Evolutionary conservation across 2,797 vertebrate species (phyloP).

Genomic region (Chelon auratus): DNA sequence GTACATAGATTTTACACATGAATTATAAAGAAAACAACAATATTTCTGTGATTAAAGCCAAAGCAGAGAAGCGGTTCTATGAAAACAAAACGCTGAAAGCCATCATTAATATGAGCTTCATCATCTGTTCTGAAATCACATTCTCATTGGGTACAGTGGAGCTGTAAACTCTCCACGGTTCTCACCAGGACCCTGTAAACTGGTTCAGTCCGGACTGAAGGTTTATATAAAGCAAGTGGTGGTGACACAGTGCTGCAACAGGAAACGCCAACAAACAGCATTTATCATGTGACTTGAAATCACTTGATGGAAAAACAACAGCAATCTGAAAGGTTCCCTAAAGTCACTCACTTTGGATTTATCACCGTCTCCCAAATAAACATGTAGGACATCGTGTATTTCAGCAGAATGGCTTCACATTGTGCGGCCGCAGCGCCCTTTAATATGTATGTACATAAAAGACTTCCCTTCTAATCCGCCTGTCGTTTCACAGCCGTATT

Average conservation of each 20-base stretch:
- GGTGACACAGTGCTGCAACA: neutral
- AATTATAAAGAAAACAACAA: neutral
- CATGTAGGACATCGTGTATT: neutral
- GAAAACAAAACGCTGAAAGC: constrained; percentile 20
- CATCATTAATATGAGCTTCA: neutral
- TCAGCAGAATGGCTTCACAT: neutral
- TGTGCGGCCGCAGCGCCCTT: neutral
- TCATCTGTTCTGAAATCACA: constrained; percentile 8
- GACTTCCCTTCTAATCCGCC: no score
- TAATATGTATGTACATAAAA: constrained; percentile 3
- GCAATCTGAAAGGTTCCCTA: constrained; percentile 2
- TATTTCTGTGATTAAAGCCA: constrained; percentile 21
- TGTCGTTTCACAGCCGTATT: no score
- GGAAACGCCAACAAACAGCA: constrained; percentile 14
- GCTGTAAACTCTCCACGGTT: neutral
- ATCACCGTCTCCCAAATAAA: neutral
- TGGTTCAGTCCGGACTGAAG: neutral
- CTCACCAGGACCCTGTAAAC: neutral
- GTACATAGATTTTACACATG: neutral
- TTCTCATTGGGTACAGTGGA: neutral
- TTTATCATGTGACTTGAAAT: neutral
- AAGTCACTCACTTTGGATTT: neutral
- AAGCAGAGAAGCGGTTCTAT: constrained; percentile 1
- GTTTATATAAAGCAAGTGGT: neutral
- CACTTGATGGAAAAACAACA: neutral